phyloP scores from a whole-genome alignment of 92 coral and sea anemone species.

The Palythoa grandis region DNA sequence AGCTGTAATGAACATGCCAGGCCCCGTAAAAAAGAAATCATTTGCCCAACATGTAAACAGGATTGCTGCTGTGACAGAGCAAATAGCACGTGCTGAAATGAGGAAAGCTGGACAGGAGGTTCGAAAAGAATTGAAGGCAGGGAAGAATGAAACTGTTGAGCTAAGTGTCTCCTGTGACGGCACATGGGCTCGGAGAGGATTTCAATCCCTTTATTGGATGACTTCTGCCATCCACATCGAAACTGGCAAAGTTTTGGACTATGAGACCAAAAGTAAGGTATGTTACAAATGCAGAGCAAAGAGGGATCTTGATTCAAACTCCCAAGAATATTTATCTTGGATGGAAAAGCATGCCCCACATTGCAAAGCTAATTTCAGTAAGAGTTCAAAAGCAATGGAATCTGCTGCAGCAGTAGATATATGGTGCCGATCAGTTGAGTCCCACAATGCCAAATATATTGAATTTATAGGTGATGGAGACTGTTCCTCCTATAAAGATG shows the following conservation, averaged over 20 bases:
- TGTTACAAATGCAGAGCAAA: constrained; percentile 54
- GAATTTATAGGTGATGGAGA: constrained; percentile 69
- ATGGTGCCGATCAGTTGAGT: constrained; percentile 37
- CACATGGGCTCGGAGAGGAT: constrained; percentile 63
- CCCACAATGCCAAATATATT: constrained; percentile 31
- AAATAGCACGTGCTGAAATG: constrained; percentile 55
- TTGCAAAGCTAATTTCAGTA: constrained; percentile 43
- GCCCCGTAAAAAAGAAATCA: constrained; percentile 42
- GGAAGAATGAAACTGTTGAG: constrained; percentile 23
- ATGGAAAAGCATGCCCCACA: constrained; percentile 46
- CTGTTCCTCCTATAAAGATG: constrained; percentile 50
- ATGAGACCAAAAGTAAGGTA: constrained; percentile 54
- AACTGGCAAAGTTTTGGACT: constrained; percentile 59
- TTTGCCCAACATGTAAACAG: constrained; percentile 41
- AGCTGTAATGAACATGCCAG: constrained; percentile 58
- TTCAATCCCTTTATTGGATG: constrained; percentile 63
- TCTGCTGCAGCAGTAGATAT: constrained; percentile 61
- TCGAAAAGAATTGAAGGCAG: constrained; percentile 24
- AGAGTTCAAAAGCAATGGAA: constrained; percentile 64
- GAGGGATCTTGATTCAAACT: constrained; percentile 45
- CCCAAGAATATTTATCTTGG: constrained; percentile 54
- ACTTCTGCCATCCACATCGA: constrained; percentile 50
- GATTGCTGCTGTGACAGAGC: constrained; percentile 48
- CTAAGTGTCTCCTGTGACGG: constrained; percentile 52
- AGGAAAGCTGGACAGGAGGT: constrained; percentile 50